Evolutionary conservation across 1,140 invertebrate species (phyloP), one percentile per base, ranked within the genome.

Genomic region (Drosophila baimaii): DNA sequence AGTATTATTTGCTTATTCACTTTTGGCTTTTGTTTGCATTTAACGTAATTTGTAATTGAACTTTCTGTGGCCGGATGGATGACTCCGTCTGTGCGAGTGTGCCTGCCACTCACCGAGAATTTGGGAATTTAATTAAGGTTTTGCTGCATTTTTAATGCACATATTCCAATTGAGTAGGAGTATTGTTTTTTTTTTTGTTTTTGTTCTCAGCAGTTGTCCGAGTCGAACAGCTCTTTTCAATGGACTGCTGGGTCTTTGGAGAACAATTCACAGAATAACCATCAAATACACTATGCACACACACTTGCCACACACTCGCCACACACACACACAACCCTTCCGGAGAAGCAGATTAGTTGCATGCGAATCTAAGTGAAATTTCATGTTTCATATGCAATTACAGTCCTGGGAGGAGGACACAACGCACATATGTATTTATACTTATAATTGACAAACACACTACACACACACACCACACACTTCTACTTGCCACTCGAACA

Each of bases 311-410:
- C 25, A 54, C 4, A 51, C 23, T 10, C 4, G n/a, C n/a, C 25
- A 54, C 4, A 51, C 23, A 15, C 4, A 19, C n/a, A 13, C 25
- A 17, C 47, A 46, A n/a, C n/a, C 33, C 25, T 13, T 23, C 31
- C 61, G 17, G 21, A 23, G 25, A 17, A 17, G 31, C 17, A 65
- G 41, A 57, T 31, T 46, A 58, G 39, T 76, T 54, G 70, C 70
- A 59, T 71, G 64, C 46, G 35, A 70, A 55, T 57, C 61, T 72
- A 82, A 85, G 69, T 79, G 75, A 72, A 68, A 57, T 79, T 70
- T 44, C 75, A 69, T 85, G 77, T 81, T 66, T 13, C 19, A 52
- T 37, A 46, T 35, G 35, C 29, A 62, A 61, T 75, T 78, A 75
- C 41, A 35, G 23, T 35, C 35, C 21, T 10, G 46, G 47, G n/a